Evolutionary conservation across 1,140 invertebrate genomes (phyloP).

Genomic region (Bathynomus jamesi): DNA sequence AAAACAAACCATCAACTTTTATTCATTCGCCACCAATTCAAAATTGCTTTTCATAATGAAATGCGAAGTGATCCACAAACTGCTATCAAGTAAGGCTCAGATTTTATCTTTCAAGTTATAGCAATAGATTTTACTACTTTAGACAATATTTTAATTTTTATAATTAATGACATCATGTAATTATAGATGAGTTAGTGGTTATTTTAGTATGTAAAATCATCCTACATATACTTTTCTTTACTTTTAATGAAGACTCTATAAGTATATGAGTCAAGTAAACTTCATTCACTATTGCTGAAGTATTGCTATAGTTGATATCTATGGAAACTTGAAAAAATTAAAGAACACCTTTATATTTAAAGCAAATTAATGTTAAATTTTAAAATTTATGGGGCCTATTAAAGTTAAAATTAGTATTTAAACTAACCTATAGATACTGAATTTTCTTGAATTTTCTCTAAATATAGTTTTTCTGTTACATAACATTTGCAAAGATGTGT

Average conservation of each 20-base stretch:
- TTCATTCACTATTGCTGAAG: not conserved
- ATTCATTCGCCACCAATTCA: constrained; percentile 93
- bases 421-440: too few species aligned
- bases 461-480: too few species aligned
- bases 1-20: constrained; percentile 84
- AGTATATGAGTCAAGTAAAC: not conserved
- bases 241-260: not conserved
- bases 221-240: too few species aligned
- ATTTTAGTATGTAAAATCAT: too few species aligned
- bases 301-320: not conserved
- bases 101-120: constrained; percentile 25
- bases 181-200: too few species aligned
- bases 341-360: not conserved
- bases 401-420: too few species aligned
- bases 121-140: too few species aligned
- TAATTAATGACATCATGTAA: too few species aligned
- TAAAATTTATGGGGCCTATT: too few species aligned
- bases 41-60: constrained; percentile 94
- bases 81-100: constrained; percentile 68
- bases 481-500: too few species aligned
- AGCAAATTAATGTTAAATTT: not conserved
- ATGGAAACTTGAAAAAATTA: not conserved
- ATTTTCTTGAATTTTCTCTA: too few species aligned
- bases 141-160: too few species aligned
- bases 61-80: constrained; percentile 78